Evolutionary conservation across 1,140 invertebrate genomes (phyloP).

Genomic region (Drosophila persimilis): DNA sequence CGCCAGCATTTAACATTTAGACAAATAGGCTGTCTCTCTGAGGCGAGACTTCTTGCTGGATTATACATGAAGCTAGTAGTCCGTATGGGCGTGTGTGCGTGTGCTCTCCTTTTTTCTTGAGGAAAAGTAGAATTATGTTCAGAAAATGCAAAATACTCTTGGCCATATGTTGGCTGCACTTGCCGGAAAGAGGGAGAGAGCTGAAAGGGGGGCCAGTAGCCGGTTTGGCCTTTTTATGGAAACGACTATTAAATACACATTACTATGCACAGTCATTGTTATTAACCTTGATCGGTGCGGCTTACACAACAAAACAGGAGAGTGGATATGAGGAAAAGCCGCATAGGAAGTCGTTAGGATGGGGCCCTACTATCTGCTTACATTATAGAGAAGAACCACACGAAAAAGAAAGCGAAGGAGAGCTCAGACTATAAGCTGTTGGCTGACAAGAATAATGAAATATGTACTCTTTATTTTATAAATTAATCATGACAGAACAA

Average conservation of each 20-base stretch:
- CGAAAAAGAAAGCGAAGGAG: neutral
- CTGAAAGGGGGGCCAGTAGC: conserved; percentile 4
- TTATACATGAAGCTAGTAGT: no score
- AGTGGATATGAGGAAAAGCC: neutral
- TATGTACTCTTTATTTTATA: neutral
- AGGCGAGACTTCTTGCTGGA: conserved; percentile 18
- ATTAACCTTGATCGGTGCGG: conserved; percentile 58
- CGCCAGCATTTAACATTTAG: conserved; percentile 54
- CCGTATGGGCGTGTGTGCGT: neutral
- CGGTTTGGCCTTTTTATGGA: conserved; percentile 33
- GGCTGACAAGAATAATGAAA: conserved; percentile 8
- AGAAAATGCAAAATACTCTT: conserved; percentile 63
- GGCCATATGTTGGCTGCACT: conserved; percentile 26
- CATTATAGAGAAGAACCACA: neutral
- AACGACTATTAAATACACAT: conserved; percentile 63
- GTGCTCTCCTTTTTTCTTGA: conserved; percentile 32
- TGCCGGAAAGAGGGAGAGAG: conserved; percentile 12
- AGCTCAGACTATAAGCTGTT: neutral
- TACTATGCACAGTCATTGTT: conserved; percentile 36
- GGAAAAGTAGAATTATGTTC: conserved; percentile 63
- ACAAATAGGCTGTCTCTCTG: conserved; percentile 56
- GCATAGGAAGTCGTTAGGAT: conserved; percentile 37
- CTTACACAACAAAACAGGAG: conserved; percentile 1
- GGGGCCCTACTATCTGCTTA: neutral
- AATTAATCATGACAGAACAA: no score